phyloP scores from a whole-genome alignment of 2,113 vertebrate genomes.

The Candoia aspera region DNA sequence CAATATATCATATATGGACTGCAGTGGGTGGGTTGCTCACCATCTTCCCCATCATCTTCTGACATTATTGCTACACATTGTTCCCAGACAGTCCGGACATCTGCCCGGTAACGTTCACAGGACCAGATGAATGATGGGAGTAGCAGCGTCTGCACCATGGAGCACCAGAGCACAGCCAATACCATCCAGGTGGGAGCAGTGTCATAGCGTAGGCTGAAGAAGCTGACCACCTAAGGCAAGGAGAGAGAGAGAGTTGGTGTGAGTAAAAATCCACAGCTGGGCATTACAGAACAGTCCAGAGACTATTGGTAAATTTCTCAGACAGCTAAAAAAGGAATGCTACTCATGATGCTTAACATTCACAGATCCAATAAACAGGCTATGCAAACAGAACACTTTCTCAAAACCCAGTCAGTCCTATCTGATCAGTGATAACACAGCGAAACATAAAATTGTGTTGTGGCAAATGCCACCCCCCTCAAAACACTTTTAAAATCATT shows the following conservation, averaged over 20 bases:
- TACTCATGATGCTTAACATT: neutral
- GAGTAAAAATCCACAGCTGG: neutral
- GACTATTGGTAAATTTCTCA: neutral
- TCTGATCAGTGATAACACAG: neutral
- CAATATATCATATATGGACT: too few relatives aligned
- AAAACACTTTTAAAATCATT: neutral
- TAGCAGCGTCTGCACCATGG: constrained; percentile 82
- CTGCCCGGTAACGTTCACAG: constrained; percentile 81
- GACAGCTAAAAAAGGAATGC: neutral
- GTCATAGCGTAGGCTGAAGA: constrained; percentile 81
- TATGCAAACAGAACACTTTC: neutral
- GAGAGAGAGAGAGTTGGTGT: neutral
- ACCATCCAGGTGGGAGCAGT: constrained; percentile 83
- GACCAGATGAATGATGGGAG: constrained; percentile 84
- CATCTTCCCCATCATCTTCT: constrained; percentile 79
- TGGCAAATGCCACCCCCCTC: neutral
- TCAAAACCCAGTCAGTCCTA: neutral
- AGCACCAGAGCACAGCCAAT: constrained; percentile 82
- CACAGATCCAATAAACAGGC: neutral
- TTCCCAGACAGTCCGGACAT: constrained; percentile 82
- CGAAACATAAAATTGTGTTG: neutral
- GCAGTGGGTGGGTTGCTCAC: constrained; percentile 59
- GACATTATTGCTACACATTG: constrained; percentile 84
- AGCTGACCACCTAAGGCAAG: constrained; percentile 77
- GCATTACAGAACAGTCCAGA: neutral